Conservation (phyloP, 2,888 invertebrate species). For the Panopea generosa region DNA sequence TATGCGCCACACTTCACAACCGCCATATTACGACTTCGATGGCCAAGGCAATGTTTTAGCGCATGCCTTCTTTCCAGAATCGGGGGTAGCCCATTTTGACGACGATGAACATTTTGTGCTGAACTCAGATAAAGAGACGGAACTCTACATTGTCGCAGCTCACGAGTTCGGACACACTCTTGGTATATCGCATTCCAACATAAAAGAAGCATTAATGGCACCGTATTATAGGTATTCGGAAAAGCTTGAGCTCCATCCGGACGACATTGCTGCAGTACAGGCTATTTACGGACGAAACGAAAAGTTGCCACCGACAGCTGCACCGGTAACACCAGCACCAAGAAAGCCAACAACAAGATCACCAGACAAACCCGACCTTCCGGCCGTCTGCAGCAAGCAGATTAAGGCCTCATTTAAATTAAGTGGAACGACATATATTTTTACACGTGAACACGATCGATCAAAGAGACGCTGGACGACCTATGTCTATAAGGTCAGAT, state of each 20-base stretch:
- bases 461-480: slow-evolving; percentile 7
- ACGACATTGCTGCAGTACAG: slow-evolving; percentile 54
- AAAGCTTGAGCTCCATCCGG: slow-evolving; percentile 40
- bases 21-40: slow-evolving; percentile 51
- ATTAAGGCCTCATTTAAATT: slow-evolving; percentile 44
- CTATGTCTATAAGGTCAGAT: slow-evolving; percentile 39
- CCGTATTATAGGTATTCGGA: slow-evolving; percentile 49
- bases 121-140: slow-evolving; percentile 24
- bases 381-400: slow-evolving; percentile 31
- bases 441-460: slow-evolving; percentile 20
- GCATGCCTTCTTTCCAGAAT: slow-evolving; percentile 57
- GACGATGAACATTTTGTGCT: slow-evolving; percentile 55
- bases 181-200: slow-evolving; percentile 57
- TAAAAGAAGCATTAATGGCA: slow-evolving; percentile 53
- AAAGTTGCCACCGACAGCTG: slow-evolving; percentile 33
- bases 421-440: slow-evolving; percentile 20
- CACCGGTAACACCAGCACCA: slow-evolving; percentile 7
- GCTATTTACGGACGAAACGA: slow-evolving; percentile 29
- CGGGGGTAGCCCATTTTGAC: slow-evolving; percentile 55
- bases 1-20: slow-evolving; percentile 17
- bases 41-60: slow-evolving; percentile 48
- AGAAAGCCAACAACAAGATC: slow-evolving; percentile 5
- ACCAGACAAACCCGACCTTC: slow-evolving; percentile 6
- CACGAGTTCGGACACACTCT: slow-evolving; percentile 63
- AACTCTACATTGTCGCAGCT: slow-evolving; percentile 59